Evolutionary conservation across 2,113 vertebrate genomes (phyloP).

Genomic region (Chinchilla lanigera): DNA sequence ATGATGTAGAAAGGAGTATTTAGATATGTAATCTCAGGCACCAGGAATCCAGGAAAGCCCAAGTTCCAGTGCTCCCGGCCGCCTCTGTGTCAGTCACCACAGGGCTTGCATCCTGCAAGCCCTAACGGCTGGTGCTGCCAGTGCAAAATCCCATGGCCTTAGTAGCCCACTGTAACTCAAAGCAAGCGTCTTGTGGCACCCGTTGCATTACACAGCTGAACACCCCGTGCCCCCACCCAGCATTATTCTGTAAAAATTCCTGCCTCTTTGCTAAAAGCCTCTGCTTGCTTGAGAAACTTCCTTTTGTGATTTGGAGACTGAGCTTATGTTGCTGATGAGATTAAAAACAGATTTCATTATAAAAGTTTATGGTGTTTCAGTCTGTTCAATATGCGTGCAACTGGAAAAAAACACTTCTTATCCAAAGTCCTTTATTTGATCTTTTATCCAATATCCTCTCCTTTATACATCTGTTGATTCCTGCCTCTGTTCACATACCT

Average conservation of each 20-base stretch:
- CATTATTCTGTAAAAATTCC: slow-evolving; percentile 68
- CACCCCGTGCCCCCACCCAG: neutral
- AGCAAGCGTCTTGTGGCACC: slow-evolving; percentile 71
- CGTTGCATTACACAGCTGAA: slow-evolving; percentile 73
- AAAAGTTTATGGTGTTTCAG: slow-evolving; percentile 59
- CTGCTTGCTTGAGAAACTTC: slow-evolving; percentile 70
- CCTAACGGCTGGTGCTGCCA: slow-evolving; percentile 1
- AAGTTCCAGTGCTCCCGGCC: neutral
- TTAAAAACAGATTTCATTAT: slow-evolving; percentile 78
- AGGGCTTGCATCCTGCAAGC: slow-evolving; percentile 65
- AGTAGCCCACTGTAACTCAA: slow-evolving; percentile 60
- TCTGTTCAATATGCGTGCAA: neutral
- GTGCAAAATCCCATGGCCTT: slow-evolving; percentile 42
- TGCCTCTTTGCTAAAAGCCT: slow-evolving; percentile 74
- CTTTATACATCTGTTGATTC: neutral
- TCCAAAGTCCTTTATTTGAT: neutral
- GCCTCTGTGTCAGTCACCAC: slow-evolving; percentile 44
- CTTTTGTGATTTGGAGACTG: slow-evolving; percentile 63
- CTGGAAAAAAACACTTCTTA: neutral
- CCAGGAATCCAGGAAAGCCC: neutral
- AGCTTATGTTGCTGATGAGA: slow-evolving; percentile 71
- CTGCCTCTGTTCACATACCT: neutral
- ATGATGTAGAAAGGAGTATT: neutral
- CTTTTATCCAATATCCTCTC: neutral
- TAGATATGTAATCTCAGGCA: neutral